phyloP scores from a whole-genome alignment of 2,888 invertebrate genomes.

The Ophion obscuratus region DNA sequence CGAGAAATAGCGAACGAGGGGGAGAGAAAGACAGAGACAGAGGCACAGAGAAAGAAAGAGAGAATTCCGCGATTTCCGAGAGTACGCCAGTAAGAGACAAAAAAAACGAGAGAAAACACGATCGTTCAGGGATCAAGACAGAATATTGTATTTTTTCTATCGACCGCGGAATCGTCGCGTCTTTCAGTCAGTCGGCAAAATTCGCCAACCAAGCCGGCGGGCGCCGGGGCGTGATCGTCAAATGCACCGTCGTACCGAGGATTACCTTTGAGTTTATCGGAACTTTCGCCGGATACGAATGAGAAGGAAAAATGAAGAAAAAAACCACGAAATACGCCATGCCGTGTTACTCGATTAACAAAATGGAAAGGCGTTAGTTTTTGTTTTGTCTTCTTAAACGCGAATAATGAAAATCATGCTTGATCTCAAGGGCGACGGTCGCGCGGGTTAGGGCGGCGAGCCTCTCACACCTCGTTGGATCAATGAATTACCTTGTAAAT shows the following conservation, averaged over 20 bases:
- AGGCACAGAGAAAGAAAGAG: neutral
- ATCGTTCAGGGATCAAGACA: constrained; percentile 11
- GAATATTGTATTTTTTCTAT: neutral
- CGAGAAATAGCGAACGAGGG: constrained; percentile 22
- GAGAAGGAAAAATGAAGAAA: constrained; percentile 1
- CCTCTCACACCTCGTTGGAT: neutral
- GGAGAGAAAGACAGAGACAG: neutral
- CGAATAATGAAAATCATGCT: constrained; percentile 74
- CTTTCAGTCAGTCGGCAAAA: neutral
- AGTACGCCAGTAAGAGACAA: constrained; percentile 26
- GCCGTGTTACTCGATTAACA: constrained; percentile 80
- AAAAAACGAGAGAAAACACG: constrained; percentile 1
- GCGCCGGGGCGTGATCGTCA: too few species aligned
- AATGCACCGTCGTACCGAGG: neutral
- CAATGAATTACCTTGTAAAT: constrained; percentile 89
- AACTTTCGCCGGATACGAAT: constrained; percentile 2
- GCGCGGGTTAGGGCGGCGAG: constrained; percentile 1
- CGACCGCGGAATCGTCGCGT: neutral
- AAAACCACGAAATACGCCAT: constrained; percentile 71
- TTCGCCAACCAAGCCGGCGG: neutral
- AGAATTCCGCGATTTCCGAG: constrained; percentile 36
- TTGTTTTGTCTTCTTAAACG: constrained; percentile 70
- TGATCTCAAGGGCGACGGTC: constrained; percentile 1
- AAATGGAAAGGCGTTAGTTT: constrained; percentile 31
- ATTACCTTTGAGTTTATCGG: constrained; percentile 31